These are phyloP conservation scores for Synergus itoensis DNA, from an alignment of 2,888 invertebrate genomes.

Conservation along the genomic window DNA sequence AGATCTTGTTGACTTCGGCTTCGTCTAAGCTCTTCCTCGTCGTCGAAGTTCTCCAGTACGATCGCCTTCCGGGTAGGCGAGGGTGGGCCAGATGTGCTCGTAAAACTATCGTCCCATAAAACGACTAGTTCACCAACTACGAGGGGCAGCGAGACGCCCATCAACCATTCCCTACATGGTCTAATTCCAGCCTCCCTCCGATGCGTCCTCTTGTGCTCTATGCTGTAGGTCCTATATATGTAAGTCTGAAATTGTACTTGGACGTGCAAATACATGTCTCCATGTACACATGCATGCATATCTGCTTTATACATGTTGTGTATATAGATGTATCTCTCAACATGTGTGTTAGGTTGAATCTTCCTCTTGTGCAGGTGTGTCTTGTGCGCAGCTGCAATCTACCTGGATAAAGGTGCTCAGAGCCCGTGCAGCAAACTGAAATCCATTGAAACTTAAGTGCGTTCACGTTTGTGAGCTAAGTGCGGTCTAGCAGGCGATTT, in stretches of 20 bases:
- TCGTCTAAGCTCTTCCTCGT: constrained; percentile 23
- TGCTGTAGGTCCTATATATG: not conserved
- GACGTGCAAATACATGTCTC: not conserved
- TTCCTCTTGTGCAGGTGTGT: not conserved
- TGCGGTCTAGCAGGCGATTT: constrained; percentile 26
- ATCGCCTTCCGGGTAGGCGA: constrained; percentile 24
- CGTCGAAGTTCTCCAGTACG: constrained; percentile 22
- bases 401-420: constrained; percentile 44
- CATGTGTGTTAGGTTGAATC: not conserved
- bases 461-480: constrained; percentile 26
- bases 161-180: constrained; percentile 72
- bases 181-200: constrained; percentile 62
- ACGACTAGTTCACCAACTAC: constrained; percentile 65
- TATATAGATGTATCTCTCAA: too few species aligned
- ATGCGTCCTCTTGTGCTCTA: constrained; percentile 36
- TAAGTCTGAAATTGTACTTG: not conserved
- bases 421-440: constrained; percentile 44
- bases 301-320: too few species aligned
- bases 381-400: constrained; percentile 26
- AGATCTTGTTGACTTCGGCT: constrained; percentile 18
- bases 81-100: constrained; percentile 66
- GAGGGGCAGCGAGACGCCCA: constrained; percentile 64
- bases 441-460: constrained; percentile 55
- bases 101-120: constrained; percentile 74
- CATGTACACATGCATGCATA: too few species aligned